Percentiles rank a stretch among this genome's conserved stretches.
These are phyloP conservation scores for Zenarchopterus dispar DNA, from an alignment of 2,797 vertebrate genomes.

Conservation along the genomic window DNA sequence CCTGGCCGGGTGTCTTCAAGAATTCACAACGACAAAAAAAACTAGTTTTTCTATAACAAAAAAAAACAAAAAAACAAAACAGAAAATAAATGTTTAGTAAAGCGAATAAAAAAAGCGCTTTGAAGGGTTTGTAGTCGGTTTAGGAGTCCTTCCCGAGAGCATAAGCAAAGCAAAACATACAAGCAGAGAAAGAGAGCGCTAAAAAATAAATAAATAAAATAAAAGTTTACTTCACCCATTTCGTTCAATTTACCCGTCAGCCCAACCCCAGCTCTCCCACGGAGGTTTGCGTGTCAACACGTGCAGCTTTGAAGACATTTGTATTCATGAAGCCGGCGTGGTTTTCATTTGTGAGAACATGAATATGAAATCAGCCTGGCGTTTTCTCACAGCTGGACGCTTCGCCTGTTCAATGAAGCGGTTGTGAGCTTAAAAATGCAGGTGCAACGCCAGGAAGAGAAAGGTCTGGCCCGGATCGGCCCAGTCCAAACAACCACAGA, in stretches of 20 bases:
- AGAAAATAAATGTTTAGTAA: conserved; percentile 9
- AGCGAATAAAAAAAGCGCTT: conserved; percentile 11
- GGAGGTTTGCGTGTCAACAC: too few relatives aligned
- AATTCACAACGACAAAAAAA: neutral
- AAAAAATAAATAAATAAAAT: neutral
- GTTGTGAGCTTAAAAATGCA: conserved; percentile 56
- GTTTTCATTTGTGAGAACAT: conserved; percentile 21
- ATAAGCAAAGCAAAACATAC: conserved; percentile 11
- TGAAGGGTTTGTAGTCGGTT: conserved; percentile 4
- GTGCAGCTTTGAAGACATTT: neutral
- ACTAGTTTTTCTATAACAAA: neutral
- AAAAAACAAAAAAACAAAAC: conserved; percentile 2
- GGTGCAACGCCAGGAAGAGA: conserved; percentile 58
- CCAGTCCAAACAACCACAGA: conserved; percentile 64
- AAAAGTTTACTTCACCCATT: neutral
- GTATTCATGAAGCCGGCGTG: neutral
- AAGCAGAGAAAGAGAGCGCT: neutral
- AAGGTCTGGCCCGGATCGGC: conserved; percentile 55
- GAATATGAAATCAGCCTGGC: conserved; percentile 21
- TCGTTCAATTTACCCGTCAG: too few relatives aligned
- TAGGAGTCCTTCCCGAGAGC: conserved; percentile 8
- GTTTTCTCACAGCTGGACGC: conserved; percentile 17
- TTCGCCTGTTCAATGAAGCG: conserved; percentile 40
- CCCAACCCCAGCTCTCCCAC: too few relatives aligned
- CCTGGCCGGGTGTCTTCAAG: neutral